Evolutionary conservation across 2,797 vertebrate species (phyloP), one percentile per base, ranked within the genome.

Genomic region (Anomalospiza imberbis): DNA sequence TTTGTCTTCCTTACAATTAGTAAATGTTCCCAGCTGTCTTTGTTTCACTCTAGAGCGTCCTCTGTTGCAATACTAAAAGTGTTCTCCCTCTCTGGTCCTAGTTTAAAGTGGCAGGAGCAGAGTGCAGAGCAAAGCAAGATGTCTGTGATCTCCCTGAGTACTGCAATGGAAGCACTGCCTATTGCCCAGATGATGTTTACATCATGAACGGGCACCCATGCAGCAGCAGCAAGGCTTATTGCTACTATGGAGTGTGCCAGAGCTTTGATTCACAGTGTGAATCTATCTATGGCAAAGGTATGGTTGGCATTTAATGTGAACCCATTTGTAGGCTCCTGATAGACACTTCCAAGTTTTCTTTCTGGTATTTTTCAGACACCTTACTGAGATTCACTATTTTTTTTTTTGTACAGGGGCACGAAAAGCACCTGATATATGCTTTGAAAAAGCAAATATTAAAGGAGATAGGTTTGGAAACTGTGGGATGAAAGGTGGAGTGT

Each of bases 191-290:
- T 0, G 98, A 99, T 38, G 98, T 95, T 70, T 99, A 98, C 57
- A 1, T 98, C 47, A 98, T 98, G 98, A 98, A 99, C 26, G 98
- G 99, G 8, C 81, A 98, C 44, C 62, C 98, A 1, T 99, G 99
- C 73, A 78, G 97, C 55, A 96, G 93, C 86, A 74, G 72, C 61
- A 60, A 96, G 5, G 98, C 98, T 0, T 99, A 98, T 62, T 99
- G 99, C 96, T 99, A 98, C n/a, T 98, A 98, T 22, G 99, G 99
- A 28, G 90, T 97, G n/a, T 99, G 98, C 81, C 98, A 99, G 97
- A 98, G 97, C 6, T 98, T 98, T 71, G 97, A 99, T 78, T 98
- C 73, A 81, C 99, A 99, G 89, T 99, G 99, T 96, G 87, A 88
- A 85, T 60, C 97, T 16, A 97, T 99, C 45, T 99, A 99, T 94